These are phyloP conservation scores for Amphipoea oculea DNA, from an alignment of 2,888 invertebrate species.

Conservation along the genomic window DNA sequence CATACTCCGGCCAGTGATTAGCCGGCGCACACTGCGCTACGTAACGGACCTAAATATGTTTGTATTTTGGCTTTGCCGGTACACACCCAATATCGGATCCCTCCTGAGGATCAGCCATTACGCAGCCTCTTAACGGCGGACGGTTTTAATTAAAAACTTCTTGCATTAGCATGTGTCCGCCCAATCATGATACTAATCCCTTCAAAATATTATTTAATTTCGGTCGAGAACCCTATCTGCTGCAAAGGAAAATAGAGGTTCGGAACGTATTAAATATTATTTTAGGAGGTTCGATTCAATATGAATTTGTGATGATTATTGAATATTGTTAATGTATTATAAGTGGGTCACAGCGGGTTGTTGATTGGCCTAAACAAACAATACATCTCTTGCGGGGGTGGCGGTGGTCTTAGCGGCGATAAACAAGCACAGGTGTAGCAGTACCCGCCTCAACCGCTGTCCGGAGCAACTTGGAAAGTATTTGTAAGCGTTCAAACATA, in stretches of 20 bases:
- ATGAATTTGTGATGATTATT: constrained; percentile 69
- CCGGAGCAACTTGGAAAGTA: constrained; percentile 86
- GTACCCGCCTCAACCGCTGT: constrained; percentile 80
- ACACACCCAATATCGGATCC: constrained; percentile 88
- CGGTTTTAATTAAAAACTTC: constrained; percentile 91
- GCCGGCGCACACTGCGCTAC: constrained; percentile 83
- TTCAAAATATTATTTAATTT: constrained; percentile 88
- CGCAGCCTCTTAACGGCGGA: constrained; percentile 89
- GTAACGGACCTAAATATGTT: constrained; percentile 90
- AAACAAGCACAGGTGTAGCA: constrained; percentile 86
- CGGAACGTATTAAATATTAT: constrained; percentile 63
- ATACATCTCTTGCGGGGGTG: constrained; percentile 70
- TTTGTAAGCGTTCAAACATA: constrained; percentile 88
- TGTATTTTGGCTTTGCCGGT: constrained; percentile 87
- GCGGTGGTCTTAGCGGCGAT: constrained; percentile 80
- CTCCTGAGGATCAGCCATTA: constrained; percentile 89
- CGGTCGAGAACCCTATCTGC: constrained; percentile 68
- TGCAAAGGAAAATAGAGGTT: constrained; percentile 59
- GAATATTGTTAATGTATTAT: constrained; percentile 81
- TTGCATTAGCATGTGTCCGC: constrained; percentile 89
- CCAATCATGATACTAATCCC: constrained; percentile 86
- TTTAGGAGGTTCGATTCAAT: constrained; percentile 35
- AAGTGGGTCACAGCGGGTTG: constrained; percentile 79
- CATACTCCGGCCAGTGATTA: constrained; percentile 85
- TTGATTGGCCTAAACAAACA: constrained; percentile 85